These are phyloP conservation scores for Epirrita christyi DNA, from an alignment of 2,888 invertebrate genomes.

Conservation along the genomic window DNA sequence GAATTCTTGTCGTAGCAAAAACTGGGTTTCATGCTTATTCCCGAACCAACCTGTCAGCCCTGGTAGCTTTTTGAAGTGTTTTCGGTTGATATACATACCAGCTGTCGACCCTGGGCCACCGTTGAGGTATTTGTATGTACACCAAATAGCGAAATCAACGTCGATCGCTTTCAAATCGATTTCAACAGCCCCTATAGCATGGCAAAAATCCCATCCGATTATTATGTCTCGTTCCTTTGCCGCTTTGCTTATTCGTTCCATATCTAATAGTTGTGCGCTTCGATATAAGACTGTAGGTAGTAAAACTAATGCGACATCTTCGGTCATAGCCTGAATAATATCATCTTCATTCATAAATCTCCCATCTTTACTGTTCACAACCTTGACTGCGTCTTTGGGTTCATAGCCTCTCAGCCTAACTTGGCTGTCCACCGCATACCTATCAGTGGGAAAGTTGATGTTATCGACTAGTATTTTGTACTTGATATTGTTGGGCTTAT, in stretches of 20 bases:
- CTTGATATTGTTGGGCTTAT: conserved; percentile 60
- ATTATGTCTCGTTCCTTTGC: conserved; percentile 61
- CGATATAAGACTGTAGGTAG: conserved; percentile 67
- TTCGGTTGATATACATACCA: conserved; percentile 66
- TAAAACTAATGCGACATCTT: conserved; percentile 63
- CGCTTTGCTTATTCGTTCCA: conserved; percentile 60
- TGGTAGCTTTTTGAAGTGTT: conserved; percentile 62
- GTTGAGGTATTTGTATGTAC: conserved; percentile 74
- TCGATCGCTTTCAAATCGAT: conserved; percentile 64
- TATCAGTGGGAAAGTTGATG: conserved; percentile 71
- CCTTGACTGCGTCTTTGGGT: conserved; percentile 66
- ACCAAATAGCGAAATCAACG: conserved; percentile 74
- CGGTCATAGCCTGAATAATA: conserved; percentile 67
- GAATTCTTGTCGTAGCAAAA: conserved; percentile 63
- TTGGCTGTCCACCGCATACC: conserved; percentile 72
- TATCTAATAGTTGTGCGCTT: conserved; percentile 69
- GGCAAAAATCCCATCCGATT: conserved; percentile 74
- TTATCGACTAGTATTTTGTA: conserved; percentile 73
- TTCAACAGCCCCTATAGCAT: conserved; percentile 66
- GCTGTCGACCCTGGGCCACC: conserved; percentile 70
- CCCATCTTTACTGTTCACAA: conserved; percentile 56
- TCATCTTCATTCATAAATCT: conserved; percentile 62
- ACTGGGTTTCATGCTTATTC: conserved; percentile 64
- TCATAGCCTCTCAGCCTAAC: conserved; percentile 65
- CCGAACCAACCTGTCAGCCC: conserved; percentile 73